Conservation (phyloP, 2,888 invertebrate species). For the Piscicola geometra region DNA sequence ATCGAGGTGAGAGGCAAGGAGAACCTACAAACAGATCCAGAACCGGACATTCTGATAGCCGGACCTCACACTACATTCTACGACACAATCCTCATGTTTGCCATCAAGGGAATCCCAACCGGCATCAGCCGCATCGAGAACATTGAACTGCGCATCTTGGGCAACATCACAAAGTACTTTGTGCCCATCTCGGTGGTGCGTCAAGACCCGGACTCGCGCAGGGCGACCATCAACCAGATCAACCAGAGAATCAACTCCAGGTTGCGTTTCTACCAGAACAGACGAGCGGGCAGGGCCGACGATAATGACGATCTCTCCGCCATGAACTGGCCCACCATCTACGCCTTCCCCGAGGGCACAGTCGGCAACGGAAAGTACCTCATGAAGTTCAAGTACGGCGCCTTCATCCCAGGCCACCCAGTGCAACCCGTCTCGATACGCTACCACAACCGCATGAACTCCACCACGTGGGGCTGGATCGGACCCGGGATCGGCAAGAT, state of each 20-base stretch:
- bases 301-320: neutral
- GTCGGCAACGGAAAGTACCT: constrained; percentile 88
- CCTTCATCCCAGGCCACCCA: constrained; percentile 89
- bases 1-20: constrained; percentile 69
- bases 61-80: constrained; percentile 88
- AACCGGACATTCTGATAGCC: constrained; percentile 44
- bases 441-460: constrained; percentile 73
- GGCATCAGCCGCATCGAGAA: constrained; percentile 84
- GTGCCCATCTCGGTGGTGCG: constrained; percentile 91
- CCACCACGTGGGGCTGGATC: constrained; percentile 58
- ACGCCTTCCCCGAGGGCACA: constrained; percentile 92
- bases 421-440: constrained; percentile 87
- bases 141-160: constrained; percentile 74
- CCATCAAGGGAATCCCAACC: constrained; percentile 74
- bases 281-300: neutral
- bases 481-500: constrained; percentile 84
- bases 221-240: constrained; percentile 82
- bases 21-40: neutral
- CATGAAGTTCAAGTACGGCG: constrained; percentile 59
- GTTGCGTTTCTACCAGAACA: neutral
- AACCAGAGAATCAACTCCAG: constrained; percentile 56
- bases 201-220: constrained; percentile 84
- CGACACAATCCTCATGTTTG: constrained; percentile 74
- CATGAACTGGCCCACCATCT: constrained; percentile 82
- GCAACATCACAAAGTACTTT: constrained; percentile 83